phyloP scores from a whole-genome alignment of 2,888 invertebrate genomes.

The Lasius fuliginosus region DNA sequence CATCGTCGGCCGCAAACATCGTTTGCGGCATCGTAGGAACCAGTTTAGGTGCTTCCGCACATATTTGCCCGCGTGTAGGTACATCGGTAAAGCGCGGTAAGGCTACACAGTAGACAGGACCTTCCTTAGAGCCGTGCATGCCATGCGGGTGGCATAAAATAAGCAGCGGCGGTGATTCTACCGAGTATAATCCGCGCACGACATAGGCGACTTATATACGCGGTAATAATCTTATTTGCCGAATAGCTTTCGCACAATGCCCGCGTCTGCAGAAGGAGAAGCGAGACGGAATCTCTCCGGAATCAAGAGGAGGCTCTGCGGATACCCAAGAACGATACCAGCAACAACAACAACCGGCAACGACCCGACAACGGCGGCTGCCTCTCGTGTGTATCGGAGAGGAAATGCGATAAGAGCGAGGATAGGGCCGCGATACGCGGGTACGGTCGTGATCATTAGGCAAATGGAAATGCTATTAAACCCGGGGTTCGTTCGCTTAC shows the following conservation, averaged over 20 bases:
- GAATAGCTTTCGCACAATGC: conserved; percentile 81
- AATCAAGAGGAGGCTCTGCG: conserved; percentile 50
- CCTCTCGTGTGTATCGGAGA: conserved; percentile 83
- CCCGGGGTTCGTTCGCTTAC: conserved; percentile 69
- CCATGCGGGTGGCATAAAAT: conserved; percentile 19
- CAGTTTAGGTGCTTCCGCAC: conserved; percentile 75
- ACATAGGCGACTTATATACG: conserved; percentile 83
- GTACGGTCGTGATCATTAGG: conserved; percentile 82
- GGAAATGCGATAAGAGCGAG: conserved; percentile 84
- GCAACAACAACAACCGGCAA: conserved; percentile 72
- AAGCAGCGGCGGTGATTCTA: conserved; percentile 16
- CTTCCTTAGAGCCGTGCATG: conserved; percentile 25
- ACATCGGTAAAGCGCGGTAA: conserved; percentile 56
- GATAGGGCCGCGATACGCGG: conserved; percentile 74
- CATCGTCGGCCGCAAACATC: conserved; percentile 71
- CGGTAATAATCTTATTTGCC: conserved; percentile 84
- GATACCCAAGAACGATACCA: conserved; percentile 57
- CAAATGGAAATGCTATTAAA: conserved; percentile 82
- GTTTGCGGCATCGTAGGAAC: conserved; percentile 68
- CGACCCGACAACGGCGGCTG: conserved; percentile 56
- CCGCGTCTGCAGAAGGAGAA: conserved; percentile 49
- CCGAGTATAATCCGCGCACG: conserved; percentile 61
- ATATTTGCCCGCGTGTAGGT: conserved; percentile 69
- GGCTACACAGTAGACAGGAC: conserved; percentile 45
- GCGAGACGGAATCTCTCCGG: conserved; percentile 59